A percentile compares a stretch with the other conserved stretches of the same genome.
phyloP scores from a whole-genome alignment of 2,797 vertebrate species.

The Pantherophis alleghaniensis region DNA sequence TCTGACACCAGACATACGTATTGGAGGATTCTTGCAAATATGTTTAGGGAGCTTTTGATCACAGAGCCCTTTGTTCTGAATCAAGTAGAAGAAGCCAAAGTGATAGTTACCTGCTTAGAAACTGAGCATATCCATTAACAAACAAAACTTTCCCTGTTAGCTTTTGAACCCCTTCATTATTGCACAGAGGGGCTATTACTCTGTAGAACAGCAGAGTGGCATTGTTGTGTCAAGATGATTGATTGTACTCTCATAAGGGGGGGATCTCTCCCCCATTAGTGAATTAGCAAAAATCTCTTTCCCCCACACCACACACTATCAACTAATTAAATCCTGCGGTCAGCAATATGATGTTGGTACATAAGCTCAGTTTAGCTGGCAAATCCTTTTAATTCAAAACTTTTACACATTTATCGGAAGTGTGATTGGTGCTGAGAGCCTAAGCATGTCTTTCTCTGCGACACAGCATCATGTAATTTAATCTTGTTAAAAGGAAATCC shows the following conservation, averaged over 20 bases:
- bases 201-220: neutral
- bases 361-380: slow-evolving; percentile 47
- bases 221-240: neutral
- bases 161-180: neutral
- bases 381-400: slow-evolving; percentile 59
- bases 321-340: slow-evolving; percentile 52
- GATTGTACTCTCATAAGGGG: neutral
- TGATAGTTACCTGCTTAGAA: neutral
- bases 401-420: slow-evolving; percentile 31
- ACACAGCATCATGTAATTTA: slow-evolving; percentile 28
- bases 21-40: neutral
- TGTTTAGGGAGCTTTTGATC: neutral
- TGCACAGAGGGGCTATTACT: neutral
- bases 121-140: neutral
- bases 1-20: neutral
- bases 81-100: neutral
- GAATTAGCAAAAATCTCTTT: slow-evolving; percentile 50
- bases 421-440: slow-evolving; percentile 22
- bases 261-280: slow-evolving; percentile 17
- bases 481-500: slow-evolving; percentile 14
- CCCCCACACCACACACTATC: slow-evolving; percentile 34
- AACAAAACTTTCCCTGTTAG: neutral
- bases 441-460: slow-evolving; percentile 27
- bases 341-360: slow-evolving; percentile 23
- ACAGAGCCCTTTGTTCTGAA: neutral